Percentiles rank a stretch among this genome's conserved stretches.
phyloP scores from a whole-genome alignment of 2,888 invertebrate genomes.

The Callosobruchus maculatus region DNA sequence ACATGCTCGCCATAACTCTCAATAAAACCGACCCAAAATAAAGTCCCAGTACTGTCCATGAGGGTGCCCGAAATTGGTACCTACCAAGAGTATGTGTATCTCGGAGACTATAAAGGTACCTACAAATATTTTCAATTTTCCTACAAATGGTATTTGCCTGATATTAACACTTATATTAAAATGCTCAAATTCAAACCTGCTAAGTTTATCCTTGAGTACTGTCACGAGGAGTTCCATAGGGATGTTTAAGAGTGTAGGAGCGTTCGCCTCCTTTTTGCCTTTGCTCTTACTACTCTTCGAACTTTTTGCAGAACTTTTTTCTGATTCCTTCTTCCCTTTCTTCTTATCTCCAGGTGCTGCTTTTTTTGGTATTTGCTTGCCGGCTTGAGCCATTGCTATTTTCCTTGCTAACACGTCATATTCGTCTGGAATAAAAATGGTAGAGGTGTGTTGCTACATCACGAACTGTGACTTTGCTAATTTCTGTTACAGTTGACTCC shows the following conservation, averaged over 20 bases:
- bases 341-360: conserved; percentile 11
- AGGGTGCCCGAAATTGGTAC: no score
- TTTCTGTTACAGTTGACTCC: no score
- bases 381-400: conserved; percentile 2
- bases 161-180: no score
- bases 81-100: no score
- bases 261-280: conserved; percentile 8
- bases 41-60: no score
- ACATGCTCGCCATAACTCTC: no score
- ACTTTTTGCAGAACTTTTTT: conserved; percentile 11
- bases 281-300: conserved; percentile 1
- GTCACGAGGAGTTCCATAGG: conserved; percentile 29
- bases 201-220: conserved; percentile 29
- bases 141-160: no score
- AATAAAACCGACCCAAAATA: no score
- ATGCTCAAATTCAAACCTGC: background rate
- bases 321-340: conserved; percentile 2
- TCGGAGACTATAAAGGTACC: no score
- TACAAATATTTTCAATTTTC: no score
- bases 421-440: background rate
- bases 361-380: conserved; percentile 16
- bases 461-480: no score
- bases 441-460: no score
- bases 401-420: background rate
- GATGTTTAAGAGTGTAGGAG: conserved; percentile 34